A percentile compares a stretch with the other conserved stretches of the same genome.
Evolutionary conservation across 30 jellyfish, hydroid and myxozoan genomes (phyloP).

Genomic region (Hydractinia echinata): DNA sequence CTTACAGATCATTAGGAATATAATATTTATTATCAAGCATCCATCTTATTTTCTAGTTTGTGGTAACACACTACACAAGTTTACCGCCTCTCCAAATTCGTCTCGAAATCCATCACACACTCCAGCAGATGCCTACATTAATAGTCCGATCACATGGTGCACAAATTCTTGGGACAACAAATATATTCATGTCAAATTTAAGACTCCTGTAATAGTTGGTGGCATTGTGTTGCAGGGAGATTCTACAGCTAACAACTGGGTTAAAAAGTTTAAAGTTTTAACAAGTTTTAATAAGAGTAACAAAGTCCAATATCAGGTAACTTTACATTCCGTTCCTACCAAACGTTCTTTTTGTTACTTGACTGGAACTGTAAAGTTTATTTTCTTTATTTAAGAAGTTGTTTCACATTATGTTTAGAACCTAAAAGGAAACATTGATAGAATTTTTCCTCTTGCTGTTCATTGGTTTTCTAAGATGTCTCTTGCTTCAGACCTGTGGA

Average conservation of each 20-base stretch:
- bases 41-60: neutral
- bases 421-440: neutral
- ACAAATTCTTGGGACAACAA: neutral
- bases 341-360: too few relatives aligned
- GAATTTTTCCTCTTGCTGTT: slow-evolving; percentile 1
- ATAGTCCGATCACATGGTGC: slow-evolving; percentile 14
- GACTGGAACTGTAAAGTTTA: neutral
- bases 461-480: neutral
- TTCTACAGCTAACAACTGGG: neutral
- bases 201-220: neutral
- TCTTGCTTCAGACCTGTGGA: neutral
- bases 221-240: slow-evolving; percentile 13
- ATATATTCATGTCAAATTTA: neutral
- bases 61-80: neutral
- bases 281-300: too few relatives aligned
- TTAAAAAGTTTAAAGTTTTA: neutral
- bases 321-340: too few relatives aligned
- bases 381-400: neutral
- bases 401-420: neutral
- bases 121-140: slow-evolving; percentile 2
- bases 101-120: neutral
- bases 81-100: neutral
- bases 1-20: too few relatives aligned
- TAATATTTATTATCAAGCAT: too few relatives aligned
- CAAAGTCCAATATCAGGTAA: too few relatives aligned